Percentiles rank a stretch among this genome's conserved stretches.
phyloP scores from a whole-genome alignment of 2,888 invertebrate species.

The Noctua janthina region DNA sequence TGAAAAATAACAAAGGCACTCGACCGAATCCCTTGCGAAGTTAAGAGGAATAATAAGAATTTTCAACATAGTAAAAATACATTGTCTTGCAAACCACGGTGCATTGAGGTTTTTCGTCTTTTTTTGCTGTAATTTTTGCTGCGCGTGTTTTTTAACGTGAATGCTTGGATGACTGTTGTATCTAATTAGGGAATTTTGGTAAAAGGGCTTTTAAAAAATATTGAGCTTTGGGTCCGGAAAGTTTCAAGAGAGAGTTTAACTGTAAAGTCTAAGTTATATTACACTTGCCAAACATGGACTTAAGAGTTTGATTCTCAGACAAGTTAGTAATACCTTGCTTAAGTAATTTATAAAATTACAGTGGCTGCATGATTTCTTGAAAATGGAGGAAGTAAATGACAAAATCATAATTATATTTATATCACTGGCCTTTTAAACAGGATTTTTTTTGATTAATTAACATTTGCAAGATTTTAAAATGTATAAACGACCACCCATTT shows the following conservation, averaged over 20 bases:
- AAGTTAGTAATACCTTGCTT: neutral
- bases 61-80: slow-evolving; percentile 67
- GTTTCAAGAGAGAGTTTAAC: neutral
- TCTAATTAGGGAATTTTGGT: neutral
- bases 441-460: neutral
- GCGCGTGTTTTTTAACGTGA: slow-evolving; percentile 14
- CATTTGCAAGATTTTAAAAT: neutral
- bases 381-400: neutral
- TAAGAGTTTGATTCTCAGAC: neutral
- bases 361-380: neutral
- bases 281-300: neutral
- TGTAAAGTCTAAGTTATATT: neutral
- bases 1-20: slow-evolving; percentile 72
- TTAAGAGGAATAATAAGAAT: slow-evolving; percentile 73
- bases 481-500: neutral
- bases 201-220: neutral
- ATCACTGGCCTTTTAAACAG: neutral
- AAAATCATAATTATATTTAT: neutral
- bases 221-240: neutral
- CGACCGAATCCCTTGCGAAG: slow-evolving; percentile 62
- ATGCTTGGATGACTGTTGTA: slow-evolving; percentile 7
- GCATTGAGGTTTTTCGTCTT: slow-evolving; percentile 53
- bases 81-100: slow-evolving; percentile 58
- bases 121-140: slow-evolving; percentile 20
- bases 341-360: neutral